Base-by-base conservation (phyloP, 1,140 invertebrate species). In the Drosophila yakuba region DNA sequence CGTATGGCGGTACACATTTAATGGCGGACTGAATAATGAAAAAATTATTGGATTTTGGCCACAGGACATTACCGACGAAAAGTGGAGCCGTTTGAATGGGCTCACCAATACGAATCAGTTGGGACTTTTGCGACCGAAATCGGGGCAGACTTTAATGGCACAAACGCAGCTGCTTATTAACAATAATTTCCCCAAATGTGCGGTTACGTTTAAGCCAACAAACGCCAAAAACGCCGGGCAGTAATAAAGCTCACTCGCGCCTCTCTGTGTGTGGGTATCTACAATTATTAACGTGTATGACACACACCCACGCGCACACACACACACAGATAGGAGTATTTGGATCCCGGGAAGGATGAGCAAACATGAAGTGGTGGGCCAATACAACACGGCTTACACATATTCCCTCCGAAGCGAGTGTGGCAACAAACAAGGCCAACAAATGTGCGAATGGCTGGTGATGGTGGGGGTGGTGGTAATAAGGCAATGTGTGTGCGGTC, bases 121-220 rank as follows among this genome's bases (percentile, higher is more conserved):
- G 64, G 64, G 60, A 66, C 23, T 44, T 51, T 74, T 55, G 71
- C 38, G 50, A 41, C 69, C 38, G 32, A 44, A 50, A 57, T 28
- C n/a, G 54, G 58, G 36, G 38, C 41, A 36, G 32, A 47, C 54
- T 74, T 64, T 74, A 76, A 72, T 64, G 52, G 55, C 45, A 68
- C 58, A 52, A 67, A 63, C 83, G 63, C 83, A 86, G 83, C 83
- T 86, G 83, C 78, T 88, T 86, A 82, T 86, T 86, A 81, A 86
- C 83, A 76, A 86, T 86, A 76, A 86, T 86, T 86, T 81, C 72
- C 83, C 83, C 83, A 86, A 86, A 86, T 76, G 83, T 79, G 75
- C 61, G 83, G 83, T 86, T 86, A 88, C 78, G 75, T 78, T 86
- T 81, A 82, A 81, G 82, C 78, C 82, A 72, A 73, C 82, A 81